Conservation (phyloP, 1,140 invertebrate species). For the Drosophila arawakana region DNA sequence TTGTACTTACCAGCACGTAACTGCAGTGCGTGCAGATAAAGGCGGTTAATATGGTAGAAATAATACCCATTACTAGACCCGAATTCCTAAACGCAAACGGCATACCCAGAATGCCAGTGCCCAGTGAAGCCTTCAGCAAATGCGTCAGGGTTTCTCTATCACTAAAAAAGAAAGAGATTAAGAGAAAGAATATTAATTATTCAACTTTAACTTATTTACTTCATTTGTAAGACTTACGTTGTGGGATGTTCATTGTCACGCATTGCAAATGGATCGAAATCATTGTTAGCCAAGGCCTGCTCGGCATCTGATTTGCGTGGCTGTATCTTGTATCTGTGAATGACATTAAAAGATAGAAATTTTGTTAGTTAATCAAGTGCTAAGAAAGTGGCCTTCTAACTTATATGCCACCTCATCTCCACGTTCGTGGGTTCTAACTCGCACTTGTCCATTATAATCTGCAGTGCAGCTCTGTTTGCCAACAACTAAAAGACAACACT, state of each 20-base stretch:
- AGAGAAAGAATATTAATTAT: constrained; percentile 16
- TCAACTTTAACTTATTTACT: constrained; percentile 22
- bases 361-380: neutral
- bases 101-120: constrained; percentile 96
- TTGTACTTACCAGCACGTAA: constrained; percentile 90
- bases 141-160: constrained; percentile 94
- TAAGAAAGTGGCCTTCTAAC: neutral
- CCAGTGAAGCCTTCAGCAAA: constrained; percentile 94
- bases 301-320: constrained; percentile 85
- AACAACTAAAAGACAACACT: constrained; percentile 56
- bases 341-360: neutral
- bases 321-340: constrained; percentile 88
- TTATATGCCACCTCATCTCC: constrained; percentile 58
- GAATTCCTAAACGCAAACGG: constrained; percentile 92
- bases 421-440: constrained; percentile 55
- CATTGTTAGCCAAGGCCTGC: constrained; percentile 85
- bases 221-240: constrained; percentile 87
- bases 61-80: constrained; percentile 91
- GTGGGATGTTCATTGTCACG: constrained; percentile 90
- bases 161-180: constrained; percentile 84
- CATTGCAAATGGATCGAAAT: constrained; percentile 90
- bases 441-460: constrained; percentile 49
- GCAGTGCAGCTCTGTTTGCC: constrained; percentile 4
- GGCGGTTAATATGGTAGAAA: constrained; percentile 92
- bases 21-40: constrained; percentile 94